A percentile compares a stretch with the other conserved stretches of the same genome.
These are phyloP conservation scores for Rafetus swinhoei DNA, from an alignment of 2,113 vertebrate species.

Conservation along the genomic window DNA sequence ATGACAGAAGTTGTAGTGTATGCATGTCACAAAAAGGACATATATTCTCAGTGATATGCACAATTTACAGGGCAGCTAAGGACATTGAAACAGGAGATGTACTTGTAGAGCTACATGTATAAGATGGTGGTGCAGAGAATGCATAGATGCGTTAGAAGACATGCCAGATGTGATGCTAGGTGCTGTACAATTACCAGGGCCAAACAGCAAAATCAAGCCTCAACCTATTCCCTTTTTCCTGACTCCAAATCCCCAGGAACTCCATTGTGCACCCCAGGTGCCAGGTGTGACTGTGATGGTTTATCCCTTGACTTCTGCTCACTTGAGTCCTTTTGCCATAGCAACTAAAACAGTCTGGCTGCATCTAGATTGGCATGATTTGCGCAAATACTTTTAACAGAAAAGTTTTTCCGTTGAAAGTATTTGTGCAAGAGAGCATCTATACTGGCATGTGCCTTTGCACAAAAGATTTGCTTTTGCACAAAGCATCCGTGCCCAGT, in stretches of 20 bases:
- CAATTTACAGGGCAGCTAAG: constrained; percentile 17
- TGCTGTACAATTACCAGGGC: accelerated
- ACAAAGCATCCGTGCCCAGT: too few relatives aligned
- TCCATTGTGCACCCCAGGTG: neutral
- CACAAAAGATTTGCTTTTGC: too few relatives aligned
- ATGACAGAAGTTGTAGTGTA: constrained; percentile 27
- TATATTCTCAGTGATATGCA: neutral
- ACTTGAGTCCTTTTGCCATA: neutral
- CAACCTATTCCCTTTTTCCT: neutral
- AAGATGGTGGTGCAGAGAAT: neutral
- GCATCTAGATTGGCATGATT: too few relatives aligned
- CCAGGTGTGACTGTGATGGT: neutral
- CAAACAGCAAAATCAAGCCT: neutral
- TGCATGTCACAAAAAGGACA: constrained; percentile 52
- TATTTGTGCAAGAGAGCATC: too few relatives aligned
- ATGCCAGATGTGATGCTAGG: neutral
- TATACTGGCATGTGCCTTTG: too few relatives aligned
- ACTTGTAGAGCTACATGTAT: constrained; percentile 18
- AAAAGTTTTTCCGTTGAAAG: too few relatives aligned
- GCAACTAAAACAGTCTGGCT: neutral
- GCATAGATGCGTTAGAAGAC: constrained; percentile 40
- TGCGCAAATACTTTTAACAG: too few relatives aligned
- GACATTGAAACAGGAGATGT: constrained; percentile 29
- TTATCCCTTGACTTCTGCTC: neutral
- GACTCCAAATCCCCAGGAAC: neutral